These are phyloP conservation scores for Stichopus chloronotus DNA, from an alignment of 35 echinoderm and acorn worm species.

Conservation along the genomic window DNA sequence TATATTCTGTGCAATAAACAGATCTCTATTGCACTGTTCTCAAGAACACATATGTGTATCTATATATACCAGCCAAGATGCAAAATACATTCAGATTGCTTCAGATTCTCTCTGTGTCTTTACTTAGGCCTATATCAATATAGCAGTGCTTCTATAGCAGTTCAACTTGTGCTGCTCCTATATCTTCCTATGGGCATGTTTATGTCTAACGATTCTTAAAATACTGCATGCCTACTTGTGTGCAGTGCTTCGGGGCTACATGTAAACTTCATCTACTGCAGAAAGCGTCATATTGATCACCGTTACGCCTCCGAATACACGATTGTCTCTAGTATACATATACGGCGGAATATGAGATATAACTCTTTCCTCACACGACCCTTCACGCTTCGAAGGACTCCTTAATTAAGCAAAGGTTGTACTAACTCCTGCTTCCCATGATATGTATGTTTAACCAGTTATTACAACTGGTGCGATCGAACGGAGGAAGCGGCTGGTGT, in stretches of 20 bases:
- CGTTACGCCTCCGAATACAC: neutral
- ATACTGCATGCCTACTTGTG: no score
- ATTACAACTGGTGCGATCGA: constrained; percentile 5
- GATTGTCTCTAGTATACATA: neutral
- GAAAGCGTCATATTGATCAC: neutral
- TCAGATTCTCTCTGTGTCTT: no score
- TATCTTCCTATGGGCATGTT: no score
- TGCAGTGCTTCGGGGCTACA: neutral
- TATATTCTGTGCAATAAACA: no score
- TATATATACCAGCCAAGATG: no score
- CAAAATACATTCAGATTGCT: no score
- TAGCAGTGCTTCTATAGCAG: no score
- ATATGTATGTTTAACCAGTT: constrained; percentile 42
- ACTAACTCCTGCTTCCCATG: neutral
- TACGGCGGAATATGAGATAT: neutral
- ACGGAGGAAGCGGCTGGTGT: neutral
- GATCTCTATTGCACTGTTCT: no score
- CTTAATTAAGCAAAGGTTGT: constrained; percentile 33
- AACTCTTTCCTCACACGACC: neutral
- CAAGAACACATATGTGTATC: no score
- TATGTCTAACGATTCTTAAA: no score
- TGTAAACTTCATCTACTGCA: neutral
- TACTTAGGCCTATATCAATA: no score
- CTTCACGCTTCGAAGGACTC: constrained; percentile 10
- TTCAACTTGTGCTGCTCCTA: no score